Conservation (phyloP, 2,113 vertebrate species). For the Notarius lentiginosus region DNA sequence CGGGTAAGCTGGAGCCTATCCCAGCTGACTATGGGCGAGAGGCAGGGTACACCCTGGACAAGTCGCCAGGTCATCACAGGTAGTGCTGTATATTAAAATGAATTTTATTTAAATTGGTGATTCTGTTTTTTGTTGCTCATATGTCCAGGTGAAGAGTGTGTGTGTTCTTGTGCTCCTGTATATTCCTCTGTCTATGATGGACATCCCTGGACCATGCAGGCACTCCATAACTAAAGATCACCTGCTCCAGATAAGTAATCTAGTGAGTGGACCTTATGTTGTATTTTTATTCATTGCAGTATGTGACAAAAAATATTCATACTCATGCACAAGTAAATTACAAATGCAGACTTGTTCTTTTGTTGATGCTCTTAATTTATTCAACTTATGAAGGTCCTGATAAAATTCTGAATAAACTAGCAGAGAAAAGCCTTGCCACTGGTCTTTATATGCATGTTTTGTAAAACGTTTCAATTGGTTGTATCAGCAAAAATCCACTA, state of each 20-base stretch:
- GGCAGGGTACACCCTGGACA: no score
- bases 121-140: background rate
- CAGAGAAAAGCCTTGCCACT: background rate
- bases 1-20: no score
- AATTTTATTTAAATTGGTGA: background rate
- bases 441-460: background rate
- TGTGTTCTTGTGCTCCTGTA: constrained; percentile 75
- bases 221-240: constrained; percentile 76
- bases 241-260: constrained; percentile 67
- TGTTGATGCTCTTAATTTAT: background rate
- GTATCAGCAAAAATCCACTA: background rate
- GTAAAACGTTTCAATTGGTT: background rate
- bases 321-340: background rate
- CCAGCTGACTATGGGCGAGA: no score
- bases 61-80: no score
- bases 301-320: background rate
- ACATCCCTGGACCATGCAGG: constrained; percentile 74
- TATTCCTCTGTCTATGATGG: constrained; percentile 70
- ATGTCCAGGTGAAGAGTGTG: constrained; percentile 71
- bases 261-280: constrained; percentile 61
- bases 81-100: background rate
- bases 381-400: background rate
- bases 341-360: background rate
- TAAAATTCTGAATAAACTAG: background rate
- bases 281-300: background rate